Evolutionary conservation across 2,797 vertebrate species (phyloP).

Genomic region (Notolabrus celidotus): DNA sequence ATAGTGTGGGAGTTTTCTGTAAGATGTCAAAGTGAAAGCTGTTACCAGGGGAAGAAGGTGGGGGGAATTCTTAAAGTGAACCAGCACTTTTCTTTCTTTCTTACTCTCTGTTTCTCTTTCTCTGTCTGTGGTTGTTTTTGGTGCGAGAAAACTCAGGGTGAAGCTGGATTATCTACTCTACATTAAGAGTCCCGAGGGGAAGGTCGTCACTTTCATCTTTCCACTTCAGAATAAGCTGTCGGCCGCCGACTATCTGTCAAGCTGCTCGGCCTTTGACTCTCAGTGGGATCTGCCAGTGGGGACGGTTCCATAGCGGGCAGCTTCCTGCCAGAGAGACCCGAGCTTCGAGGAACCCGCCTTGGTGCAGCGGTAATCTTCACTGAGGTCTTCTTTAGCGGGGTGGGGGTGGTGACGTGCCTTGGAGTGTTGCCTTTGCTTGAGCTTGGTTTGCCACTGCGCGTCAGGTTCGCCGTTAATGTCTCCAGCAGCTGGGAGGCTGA

Average conservation of each 20-base stretch:
- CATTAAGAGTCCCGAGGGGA: slow-evolving; percentile 67
- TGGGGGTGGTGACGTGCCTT: slow-evolving; percentile 47
- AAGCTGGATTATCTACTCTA: slow-evolving; percentile 77
- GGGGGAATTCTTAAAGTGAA: slow-evolving; percentile 88
- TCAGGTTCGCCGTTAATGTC: slow-evolving; percentile 73
- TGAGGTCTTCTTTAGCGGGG: slow-evolving; percentile 61
- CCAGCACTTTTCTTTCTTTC: slow-evolving; percentile 92
- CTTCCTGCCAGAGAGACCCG: slow-evolving; percentile 48
- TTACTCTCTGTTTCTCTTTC: slow-evolving; percentile 37
- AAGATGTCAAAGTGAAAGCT: slow-evolving; percentile 35
- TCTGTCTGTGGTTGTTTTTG: slow-evolving; percentile 66
- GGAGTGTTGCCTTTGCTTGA: slow-evolving; percentile 25
- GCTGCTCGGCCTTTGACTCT: slow-evolving; percentile 73
- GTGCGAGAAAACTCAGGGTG: slow-evolving; percentile 66
- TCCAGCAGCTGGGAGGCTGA: slow-evolving; percentile 77
- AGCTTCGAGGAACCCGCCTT: slow-evolving; percentile 50
- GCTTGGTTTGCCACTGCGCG: slow-evolving; percentile 52
- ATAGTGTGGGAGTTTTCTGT: slow-evolving; percentile 2
- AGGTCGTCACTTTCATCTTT: slow-evolving; percentile 84
- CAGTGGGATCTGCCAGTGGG: slow-evolving; percentile 45
- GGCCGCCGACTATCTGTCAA: slow-evolving; percentile 73
- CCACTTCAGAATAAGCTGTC: slow-evolving; percentile 73
- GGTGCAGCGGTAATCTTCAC: slow-evolving; percentile 64
- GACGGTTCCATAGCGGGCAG: slow-evolving; percentile 38
- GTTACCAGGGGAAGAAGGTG: slow-evolving; percentile 20